Evolutionary conservation across 2,888 invertebrate species (phyloP), one percentile per base, ranked within the genome.

Genomic region (Alviniconcha strummeri): DNA sequence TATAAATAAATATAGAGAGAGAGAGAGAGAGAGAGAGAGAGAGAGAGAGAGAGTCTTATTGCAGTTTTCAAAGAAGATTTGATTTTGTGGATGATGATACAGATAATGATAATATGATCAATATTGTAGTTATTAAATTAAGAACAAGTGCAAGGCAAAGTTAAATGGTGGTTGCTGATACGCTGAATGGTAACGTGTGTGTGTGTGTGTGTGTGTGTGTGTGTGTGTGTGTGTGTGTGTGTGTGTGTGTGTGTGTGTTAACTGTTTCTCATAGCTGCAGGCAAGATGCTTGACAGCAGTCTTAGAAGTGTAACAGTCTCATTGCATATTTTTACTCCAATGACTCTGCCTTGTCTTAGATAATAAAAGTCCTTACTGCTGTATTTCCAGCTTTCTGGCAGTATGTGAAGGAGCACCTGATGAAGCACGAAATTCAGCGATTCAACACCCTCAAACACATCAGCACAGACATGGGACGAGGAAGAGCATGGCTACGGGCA

Each of bases 401-500:
- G 86, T 93, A 93, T 90, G 94, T 94, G 56, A 93, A 92, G 84
- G 93, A 93, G 81, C 96, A 97, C 92, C 94, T 98, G 82, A 98
- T 97, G 19, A 96, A 96, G 93, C 98, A 93, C 88, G 94, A 94
- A 81, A 85, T 90, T 36, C 92, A 93, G 83, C 95, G 98, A 82
- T 98, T 97, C 93, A 95, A 96, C 89, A 95, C 96, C 8, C 94
- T 97, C 85, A 95, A 95, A 87, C 87, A 91, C 71, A 95, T 97
- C 77, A 95, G 95, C 94, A 96, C 96, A 0, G 96, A 97, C 93
- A 95, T 96, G 81, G 98, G 98, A 19, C 95, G 97, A 90, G 97
- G 97, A 54, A 95, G 97, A 90, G 97, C 98, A 55, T 98, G 98
- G 96, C 95, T 99, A 57, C 95, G 98, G 87, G 96, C 98, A 36